Evolutionary conservation across 1,140 invertebrate genomes (phyloP), one percentile per base, ranked within the genome.

Genomic region (Procambarus clarkii): DNA sequence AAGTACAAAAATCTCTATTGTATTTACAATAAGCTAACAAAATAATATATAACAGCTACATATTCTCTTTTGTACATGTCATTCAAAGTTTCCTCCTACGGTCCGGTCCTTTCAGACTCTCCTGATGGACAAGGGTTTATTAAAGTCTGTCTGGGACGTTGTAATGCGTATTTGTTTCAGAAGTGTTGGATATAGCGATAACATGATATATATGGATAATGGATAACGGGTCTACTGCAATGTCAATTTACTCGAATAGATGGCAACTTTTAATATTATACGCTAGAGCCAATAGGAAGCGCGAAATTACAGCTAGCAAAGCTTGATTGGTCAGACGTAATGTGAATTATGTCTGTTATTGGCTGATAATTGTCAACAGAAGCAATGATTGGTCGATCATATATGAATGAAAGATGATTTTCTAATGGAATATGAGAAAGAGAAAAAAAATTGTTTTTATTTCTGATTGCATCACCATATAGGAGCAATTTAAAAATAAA

Each of bases 41-140:
- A 74, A n/a, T n/a, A 74, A 74, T 74, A 74, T n/a, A 74, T 34
- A 74, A 34, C 24, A 74, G 24, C n/a, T 74, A 74, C 50, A 54
- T 54, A 54, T 21, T 24, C 69, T 74, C 69, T 74, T 64, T 74
- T 74, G 69, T 74, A 74, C 69, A 74, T 74, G 69, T 74, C 21
- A 11, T 64, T 4, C 2, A 5, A 15, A 64, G 60, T 15, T 11
- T 9, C 13, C 4, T 64, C 18, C 13, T 21, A 15, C 4, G 3
- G 15, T 18, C 0, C 4, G 11, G 13, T 64, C 18, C 13, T 15
- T 18, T 18, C 18, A 64, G 60, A 64, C 18, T 64, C 18, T 21
- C 9, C 18, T 64, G 13, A 64, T 18, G 4, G 13, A 18, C 13
- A 15, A 15, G 18, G 18, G 0, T 15, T 9, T 4, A 64, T 11